Percentiles rank a stretch among this genome's conserved stretches.
phyloP scores from a whole-genome alignment of 2,797 vertebrate genomes.

The Danio tinwini region DNA sequence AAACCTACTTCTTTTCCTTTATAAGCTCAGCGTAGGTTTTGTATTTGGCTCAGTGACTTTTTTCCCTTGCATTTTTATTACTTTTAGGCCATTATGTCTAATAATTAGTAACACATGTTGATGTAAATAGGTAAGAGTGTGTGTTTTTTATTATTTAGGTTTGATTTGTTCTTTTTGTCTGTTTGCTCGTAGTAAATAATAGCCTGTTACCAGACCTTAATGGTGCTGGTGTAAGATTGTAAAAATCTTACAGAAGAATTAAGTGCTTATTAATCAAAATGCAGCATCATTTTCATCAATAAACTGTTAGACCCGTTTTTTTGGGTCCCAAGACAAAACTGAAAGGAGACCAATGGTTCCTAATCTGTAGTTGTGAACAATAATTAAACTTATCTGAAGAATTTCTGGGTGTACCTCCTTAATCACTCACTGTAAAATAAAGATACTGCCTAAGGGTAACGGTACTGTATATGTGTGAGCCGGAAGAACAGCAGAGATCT shows the following conservation, averaged over 20 bases:
- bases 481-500: conserved; percentile 48
- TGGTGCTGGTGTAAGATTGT: conserved; percentile 48
- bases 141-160: conserved; percentile 22
- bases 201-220: conserved; percentile 6
- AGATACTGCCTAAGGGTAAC: background rate
- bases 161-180: conserved; percentile 23
- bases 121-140: conserved; percentile 52
- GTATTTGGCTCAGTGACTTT: conserved; percentile 16
- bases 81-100: conserved; percentile 45
- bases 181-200: conserved; percentile 49
- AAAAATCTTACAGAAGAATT: conserved; percentile 25
- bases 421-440: conserved; percentile 20
- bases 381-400: background rate
- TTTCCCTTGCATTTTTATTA: conserved; percentile 38
- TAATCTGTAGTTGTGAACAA: background rate
- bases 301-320: background rate
- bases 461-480: conserved; percentile 38
- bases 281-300: conserved; percentile 7
- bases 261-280: conserved; percentile 20
- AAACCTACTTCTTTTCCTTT: conserved; percentile 33
- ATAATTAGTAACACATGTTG: conserved; percentile 43
- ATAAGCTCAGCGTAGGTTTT: conserved; percentile 27
- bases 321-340: conserved; percentile 11
- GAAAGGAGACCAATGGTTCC: conserved; percentile 1
- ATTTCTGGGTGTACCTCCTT: conserved; percentile 16